Conservation (phyloP, 1,140 invertebrate genomes). For the Drosophila nikananu region DNA sequence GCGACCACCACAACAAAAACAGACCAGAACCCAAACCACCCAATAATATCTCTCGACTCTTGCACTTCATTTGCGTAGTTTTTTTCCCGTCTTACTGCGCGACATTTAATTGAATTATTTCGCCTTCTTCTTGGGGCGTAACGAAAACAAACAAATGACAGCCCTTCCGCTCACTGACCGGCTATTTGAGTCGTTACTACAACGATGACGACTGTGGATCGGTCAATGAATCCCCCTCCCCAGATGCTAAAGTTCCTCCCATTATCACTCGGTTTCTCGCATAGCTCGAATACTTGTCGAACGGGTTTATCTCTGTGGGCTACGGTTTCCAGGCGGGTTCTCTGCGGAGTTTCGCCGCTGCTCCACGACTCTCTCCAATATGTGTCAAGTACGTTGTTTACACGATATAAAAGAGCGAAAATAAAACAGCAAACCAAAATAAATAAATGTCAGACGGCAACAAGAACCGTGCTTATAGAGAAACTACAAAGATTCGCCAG, state of each 20-base stretch:
- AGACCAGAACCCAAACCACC: slow-evolving; percentile 20
- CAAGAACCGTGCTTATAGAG: slow-evolving; percentile 27
- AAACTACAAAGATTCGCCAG: slow-evolving; percentile 28
- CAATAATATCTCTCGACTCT: slow-evolving; percentile 41
- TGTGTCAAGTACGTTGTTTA: slow-evolving; percentile 71
- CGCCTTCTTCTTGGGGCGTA: slow-evolving; percentile 34
- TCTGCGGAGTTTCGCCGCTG: slow-evolving; percentile 29
- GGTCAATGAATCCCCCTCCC: slow-evolving; percentile 65
- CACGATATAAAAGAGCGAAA: slow-evolving; percentile 32
- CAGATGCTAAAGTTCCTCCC: slow-evolving; percentile 3
- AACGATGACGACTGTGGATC: slow-evolving; percentile 28
- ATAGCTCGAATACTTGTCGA: slow-evolving; percentile 41
- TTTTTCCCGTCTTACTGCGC: slow-evolving; percentile 47
- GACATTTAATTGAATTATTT: slow-evolving; percentile 80
- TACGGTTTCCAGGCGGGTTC: slow-evolving; percentile 39
- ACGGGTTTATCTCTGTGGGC: slow-evolving; percentile 57
- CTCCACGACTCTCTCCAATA: slow-evolving; percentile 38
- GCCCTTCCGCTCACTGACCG: slow-evolving; percentile 22
- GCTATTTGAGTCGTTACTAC: slow-evolving; percentile 21
- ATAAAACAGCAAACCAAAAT: slow-evolving; percentile 10
- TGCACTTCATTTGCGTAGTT: slow-evolving; percentile 67
- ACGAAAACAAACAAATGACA: slow-evolving; percentile 70
- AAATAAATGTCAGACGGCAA: background rate
- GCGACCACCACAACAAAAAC: slow-evolving; percentile 30
- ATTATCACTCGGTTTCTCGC: slow-evolving; percentile 21